Evolutionary conservation across 37 sponge, comb jelly and placozoan genomes (phyloP).

Genomic region (Halichondria panicea): DNA sequence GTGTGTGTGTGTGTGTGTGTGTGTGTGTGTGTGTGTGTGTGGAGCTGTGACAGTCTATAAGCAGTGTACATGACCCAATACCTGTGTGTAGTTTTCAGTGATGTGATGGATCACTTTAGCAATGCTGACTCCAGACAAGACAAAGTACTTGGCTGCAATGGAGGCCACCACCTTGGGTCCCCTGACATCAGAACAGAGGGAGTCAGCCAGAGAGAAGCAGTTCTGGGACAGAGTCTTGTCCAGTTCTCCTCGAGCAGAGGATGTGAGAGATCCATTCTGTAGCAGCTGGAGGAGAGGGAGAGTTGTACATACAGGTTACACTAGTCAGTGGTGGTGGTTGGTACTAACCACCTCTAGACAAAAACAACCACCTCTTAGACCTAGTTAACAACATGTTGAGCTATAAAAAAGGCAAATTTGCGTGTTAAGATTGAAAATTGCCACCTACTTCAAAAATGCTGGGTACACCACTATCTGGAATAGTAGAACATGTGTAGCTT

Average conservation of each 20-base stretch:
- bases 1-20: slow-evolving; percentile 11
- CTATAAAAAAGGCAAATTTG: too few species aligned
- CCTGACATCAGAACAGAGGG: slow-evolving; percentile 35
- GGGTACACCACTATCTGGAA: too few species aligned
- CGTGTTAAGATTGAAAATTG: too few species aligned
- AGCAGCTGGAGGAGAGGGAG: neutral
- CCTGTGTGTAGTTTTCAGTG: slow-evolving; percentile 3
- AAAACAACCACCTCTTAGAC: too few species aligned
- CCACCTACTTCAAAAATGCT: too few species aligned
- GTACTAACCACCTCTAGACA: too few species aligned
- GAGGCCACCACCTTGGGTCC: neutral
- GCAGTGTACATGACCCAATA: neutral
- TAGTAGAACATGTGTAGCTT: too few species aligned
- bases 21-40: slow-evolving; percentile 19
- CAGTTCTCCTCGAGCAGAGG: neutral
- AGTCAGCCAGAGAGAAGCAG: slow-evolving; percentile 34
- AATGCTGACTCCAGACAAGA: slow-evolving; percentile 26
- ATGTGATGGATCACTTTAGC: slow-evolving; percentile 19
- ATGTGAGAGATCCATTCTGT: neutral
- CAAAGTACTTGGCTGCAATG: slow-evolving; percentile 36
- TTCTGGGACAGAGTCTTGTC: slow-evolving; percentile 12
- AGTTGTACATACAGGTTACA: neutral
- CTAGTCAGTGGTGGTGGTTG: too few species aligned
- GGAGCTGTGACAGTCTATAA: neutral
- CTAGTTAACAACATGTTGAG: too few species aligned